Base-by-base conservation (phyloP, 2,113 vertebrate genomes). In the Pimephales promelas region DNA sequence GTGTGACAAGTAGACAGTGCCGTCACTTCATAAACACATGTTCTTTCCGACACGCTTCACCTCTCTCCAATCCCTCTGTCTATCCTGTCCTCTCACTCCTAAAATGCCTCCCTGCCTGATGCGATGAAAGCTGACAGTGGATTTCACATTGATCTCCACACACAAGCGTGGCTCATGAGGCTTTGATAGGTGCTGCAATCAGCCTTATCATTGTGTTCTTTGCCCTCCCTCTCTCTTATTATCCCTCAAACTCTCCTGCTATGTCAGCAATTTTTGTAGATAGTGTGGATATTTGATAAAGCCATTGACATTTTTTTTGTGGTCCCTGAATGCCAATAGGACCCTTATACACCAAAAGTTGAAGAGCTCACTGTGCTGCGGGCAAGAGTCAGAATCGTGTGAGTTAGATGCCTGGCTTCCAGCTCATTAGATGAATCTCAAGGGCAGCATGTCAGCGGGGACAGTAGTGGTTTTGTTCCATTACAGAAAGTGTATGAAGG, bases 81-180 rank as follows among this genome's bases (percentile, higher is more conserved):
- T 76, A 45, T 71, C 75, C 62, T 76, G 71, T 31, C 83, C 56
- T 2, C 28, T 56, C 78, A 22, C 59, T 79, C 43, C n/a, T 36
- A 66, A 83, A 83, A 66, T 31, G 34, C 80, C 79, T 84, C 57
- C 36, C 59, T n/a, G 40, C 8, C 49, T 71, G 86, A 87, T 83
- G 61, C 75, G 56, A 87, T 86, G 79, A 86, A 83, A 89, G 79
- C 86, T 84, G 84, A 81, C 86, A 87, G 76, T 26, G 70, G 45
- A 64, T 86, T 86, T 81, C 74, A 68, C 59, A 78, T 82, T 36
- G 84, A 86, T 81, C 85, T 71, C 47, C 47, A 52, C 72, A 77
- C 79, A 82, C 43, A 62, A 64, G 64, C 45, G 49, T 61, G 59
- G n/a, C 49, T 61, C 59, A 49, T 43, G 7, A 26, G 73, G 45